Evolutionary conservation across 2,888 invertebrate species (phyloP).

Genomic region (Fragum sueziense): DNA sequence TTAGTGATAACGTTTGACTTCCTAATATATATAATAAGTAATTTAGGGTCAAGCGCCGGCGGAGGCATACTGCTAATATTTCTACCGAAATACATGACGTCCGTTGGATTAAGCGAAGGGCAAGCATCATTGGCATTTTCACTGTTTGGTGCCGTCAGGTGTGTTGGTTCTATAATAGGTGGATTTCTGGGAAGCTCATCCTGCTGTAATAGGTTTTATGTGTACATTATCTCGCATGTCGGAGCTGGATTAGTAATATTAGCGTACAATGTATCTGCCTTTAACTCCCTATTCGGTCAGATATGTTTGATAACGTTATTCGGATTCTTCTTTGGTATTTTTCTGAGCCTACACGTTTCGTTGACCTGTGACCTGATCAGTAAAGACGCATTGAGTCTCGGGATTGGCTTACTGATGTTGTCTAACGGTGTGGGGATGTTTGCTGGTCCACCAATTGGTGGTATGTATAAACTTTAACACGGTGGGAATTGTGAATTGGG

Average conservation of each 20-base stretch:
- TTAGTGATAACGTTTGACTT: slow-evolving; percentile 61
- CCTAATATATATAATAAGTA: slow-evolving; percentile 70
- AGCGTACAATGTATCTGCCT: slow-evolving; percentile 23
- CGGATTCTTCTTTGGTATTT: slow-evolving; percentile 74
- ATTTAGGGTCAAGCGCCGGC: slow-evolving; percentile 72
- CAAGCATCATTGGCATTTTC: slow-evolving; percentile 65
- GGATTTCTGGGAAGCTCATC: slow-evolving; percentile 70
- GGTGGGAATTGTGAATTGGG: too few species aligned
- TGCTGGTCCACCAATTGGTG: slow-evolving; percentile 69
- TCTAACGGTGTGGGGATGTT: slow-evolving; percentile 74
- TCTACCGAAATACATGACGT: slow-evolving; percentile 66
- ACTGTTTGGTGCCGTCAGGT: slow-evolving; percentile 63
- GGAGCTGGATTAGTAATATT: slow-evolving; percentile 54
- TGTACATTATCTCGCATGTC: slow-evolving; percentile 67
- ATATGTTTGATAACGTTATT: slow-evolving; percentile 42
- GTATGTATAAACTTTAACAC: too few species aligned
- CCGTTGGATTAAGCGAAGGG: slow-evolving; percentile 61
- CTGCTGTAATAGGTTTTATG: slow-evolving; percentile 57
- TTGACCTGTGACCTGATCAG: slow-evolving; percentile 73
- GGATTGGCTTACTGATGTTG: slow-evolving; percentile 74
- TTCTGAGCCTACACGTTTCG: slow-evolving; percentile 71
- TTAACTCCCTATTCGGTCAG: slow-evolving; percentile 48
- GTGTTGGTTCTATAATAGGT: slow-evolving; percentile 71
- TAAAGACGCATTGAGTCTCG: slow-evolving; percentile 66
- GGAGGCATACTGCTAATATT: slow-evolving; percentile 64